phyloP scores from a whole-genome alignment of 2,888 invertebrate species.

The Thumatha senex region DNA sequence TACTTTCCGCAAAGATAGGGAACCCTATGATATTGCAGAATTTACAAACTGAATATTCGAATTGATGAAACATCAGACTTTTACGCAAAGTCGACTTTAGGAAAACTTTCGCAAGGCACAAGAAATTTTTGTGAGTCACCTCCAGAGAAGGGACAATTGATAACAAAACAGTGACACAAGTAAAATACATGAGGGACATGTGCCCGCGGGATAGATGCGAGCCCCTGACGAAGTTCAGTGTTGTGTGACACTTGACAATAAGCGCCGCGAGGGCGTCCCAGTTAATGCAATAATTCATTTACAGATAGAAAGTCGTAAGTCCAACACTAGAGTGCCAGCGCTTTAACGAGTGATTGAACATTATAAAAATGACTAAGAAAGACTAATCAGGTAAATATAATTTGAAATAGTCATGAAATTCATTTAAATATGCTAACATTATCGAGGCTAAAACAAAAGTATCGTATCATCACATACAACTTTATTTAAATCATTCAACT shows the following conservation, averaged over 20 bases:
- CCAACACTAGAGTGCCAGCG: conserved; percentile 82
- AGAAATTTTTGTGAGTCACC: conserved; percentile 66
- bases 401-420: conserved; percentile 81
- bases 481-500: conserved; percentile 81
- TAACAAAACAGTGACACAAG: conserved; percentile 14
- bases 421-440: conserved; percentile 79
- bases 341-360: conserved; percentile 81
- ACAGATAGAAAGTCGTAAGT: conserved; percentile 71
- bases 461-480: conserved; percentile 79
- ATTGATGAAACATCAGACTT: conserved; percentile 43
- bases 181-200: conserved; percentile 7
- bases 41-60: conserved; percentile 35
- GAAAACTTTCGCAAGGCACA: conserved; percentile 72
- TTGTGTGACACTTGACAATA: conserved; percentile 51
- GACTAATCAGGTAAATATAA: conserved; percentile 77
- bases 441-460: conserved; percentile 80
- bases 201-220: conserved; percentile 45
- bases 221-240: conserved; percentile 52
- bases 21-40: conserved; percentile 38
- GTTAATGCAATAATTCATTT: conserved; percentile 67
- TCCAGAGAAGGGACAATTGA: conserved; percentile 40
- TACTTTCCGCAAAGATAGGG: conserved; percentile 46
- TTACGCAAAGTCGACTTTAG: conserved; percentile 48
- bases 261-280: conserved; percentile 51
- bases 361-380: conserved; percentile 80